These are phyloP conservation scores for Scaptomyza caliginosa DNA, from an alignment of 2,888 invertebrate genomes.

Conservation along the genomic window DNA sequence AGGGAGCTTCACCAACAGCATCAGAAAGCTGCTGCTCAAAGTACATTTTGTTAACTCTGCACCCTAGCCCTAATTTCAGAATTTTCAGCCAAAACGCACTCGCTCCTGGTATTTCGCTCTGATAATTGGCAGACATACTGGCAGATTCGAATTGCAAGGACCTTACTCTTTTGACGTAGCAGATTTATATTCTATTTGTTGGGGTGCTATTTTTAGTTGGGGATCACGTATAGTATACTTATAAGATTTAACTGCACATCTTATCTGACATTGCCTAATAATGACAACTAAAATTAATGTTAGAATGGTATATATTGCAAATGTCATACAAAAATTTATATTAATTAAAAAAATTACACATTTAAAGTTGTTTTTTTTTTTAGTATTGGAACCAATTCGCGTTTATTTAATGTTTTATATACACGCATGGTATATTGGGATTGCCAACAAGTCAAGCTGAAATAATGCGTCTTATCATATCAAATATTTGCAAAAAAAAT, in stretches of 20 bases:
- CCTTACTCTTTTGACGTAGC: slow-evolving; percentile 1
- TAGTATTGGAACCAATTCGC: background rate
- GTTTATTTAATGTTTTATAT: background rate
- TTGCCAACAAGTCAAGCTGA: slow-evolving; percentile 29
- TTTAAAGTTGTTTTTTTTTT: too few species aligned
- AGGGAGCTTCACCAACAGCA: slow-evolving; percentile 62
- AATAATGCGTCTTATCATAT: slow-evolving; percentile 35
- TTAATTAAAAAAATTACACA: too few species aligned
- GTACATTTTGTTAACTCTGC: slow-evolving; percentile 56
- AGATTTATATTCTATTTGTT: background rate
- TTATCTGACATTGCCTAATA: too few species aligned
- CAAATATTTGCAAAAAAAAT: slow-evolving; percentile 17
- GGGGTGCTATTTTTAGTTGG: background rate
- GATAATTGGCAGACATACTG: slow-evolving; percentile 57
- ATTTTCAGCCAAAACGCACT: slow-evolving; percentile 20
- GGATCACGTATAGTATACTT: background rate
- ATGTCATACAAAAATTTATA: too few species aligned
- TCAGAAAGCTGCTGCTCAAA: slow-evolving; percentile 37
- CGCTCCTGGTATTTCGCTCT: slow-evolving; percentile 35
- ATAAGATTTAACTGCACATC: background rate
- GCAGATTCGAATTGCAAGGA: slow-evolving; percentile 40
- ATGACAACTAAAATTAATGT: background rate
- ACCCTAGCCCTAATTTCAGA: slow-evolving; percentile 37
- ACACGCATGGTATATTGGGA: background rate
- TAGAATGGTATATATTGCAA: too few species aligned